Base-by-base conservation (phyloP, 1,140 invertebrate genomes). In the Lethrus apterus region DNA sequence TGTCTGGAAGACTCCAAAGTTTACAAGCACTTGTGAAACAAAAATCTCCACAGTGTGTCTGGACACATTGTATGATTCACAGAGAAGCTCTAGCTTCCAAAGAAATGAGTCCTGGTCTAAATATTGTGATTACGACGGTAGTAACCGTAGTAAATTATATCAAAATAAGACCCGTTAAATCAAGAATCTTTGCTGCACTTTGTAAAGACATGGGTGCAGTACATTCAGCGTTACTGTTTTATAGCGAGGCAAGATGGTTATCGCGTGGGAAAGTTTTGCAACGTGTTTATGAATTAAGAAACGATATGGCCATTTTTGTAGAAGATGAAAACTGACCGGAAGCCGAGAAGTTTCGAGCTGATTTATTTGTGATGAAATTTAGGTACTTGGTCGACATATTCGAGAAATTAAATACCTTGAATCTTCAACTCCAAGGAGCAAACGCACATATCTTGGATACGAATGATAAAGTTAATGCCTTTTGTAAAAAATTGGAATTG, bases 21-120 rank as follows among this genome's bases (percentile, higher is more conserved):
- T 18, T 36, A 21, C 21, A 44, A 50, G 42, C 41, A 29, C 23
- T 36, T 36, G 21, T 43, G 24, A 44, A 44, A 40, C 1, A 50
- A 38, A 44, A 31, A 50, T 44, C 21, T 38, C 41, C 41, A 43
- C 17, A n/a, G 24, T 42, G 31, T 26, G 18, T 48, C 31, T 48
- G 46, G 30, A 23, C 21, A 44, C 33, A 44, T 30, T 44, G 41
- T 13, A 44, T 50, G 32, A 50, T 44, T 15, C 32, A 44, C 34
- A 29, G 5, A 32, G 41, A 30, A 44, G 38, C 32, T 40, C 23
- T 40, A 29, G 23, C 14, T 20, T 47, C 13, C 23, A 47, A 47
- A 30, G 14, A 38, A 31, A 40, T 38, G 26, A 31, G 9, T 40
- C 34, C 35, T 47, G 34, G 23, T 21, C 45, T 46, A 14, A 41